Conservation (phyloP, 2,113 vertebrate species). For the Camelus bactrianus region DNA sequence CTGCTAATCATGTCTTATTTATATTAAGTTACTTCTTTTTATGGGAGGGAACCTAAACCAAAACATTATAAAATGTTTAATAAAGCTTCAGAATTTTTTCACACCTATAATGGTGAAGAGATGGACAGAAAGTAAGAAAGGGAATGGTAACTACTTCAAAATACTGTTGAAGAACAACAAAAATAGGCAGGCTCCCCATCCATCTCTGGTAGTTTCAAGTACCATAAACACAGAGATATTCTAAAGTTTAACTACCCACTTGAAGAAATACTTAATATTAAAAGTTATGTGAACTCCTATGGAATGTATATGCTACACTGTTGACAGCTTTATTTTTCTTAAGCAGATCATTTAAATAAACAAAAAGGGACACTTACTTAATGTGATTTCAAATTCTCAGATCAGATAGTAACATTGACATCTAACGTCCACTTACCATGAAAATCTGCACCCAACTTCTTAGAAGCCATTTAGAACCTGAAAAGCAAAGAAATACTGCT, state of each 20-base stretch:
- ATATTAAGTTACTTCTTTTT: conserved; percentile 25
- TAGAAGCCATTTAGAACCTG: conserved; percentile 99
- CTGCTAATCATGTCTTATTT: not conserved
- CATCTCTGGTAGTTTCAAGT: not conserved
- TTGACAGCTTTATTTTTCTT: conserved; percentile 20
- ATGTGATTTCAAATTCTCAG: conserved; percentile 48
- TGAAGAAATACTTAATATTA: conserved; percentile 25
- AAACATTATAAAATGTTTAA: conserved; percentile 38
- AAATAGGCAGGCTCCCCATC: not conserved
- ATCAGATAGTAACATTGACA: conserved; percentile 39
- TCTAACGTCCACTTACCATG: conserved; percentile 90
- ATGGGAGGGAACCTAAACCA: not conserved
- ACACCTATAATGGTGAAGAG: not conserved
- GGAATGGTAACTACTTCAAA: conserved; percentile 33
- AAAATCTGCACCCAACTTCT: conserved; percentile 96
- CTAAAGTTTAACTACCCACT: not conserved
- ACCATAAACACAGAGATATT: not conserved
- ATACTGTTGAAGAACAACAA: not conserved
- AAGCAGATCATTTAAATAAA: conserved; percentile 52
- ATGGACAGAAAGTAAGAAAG: not conserved
- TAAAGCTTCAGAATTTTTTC: conserved; percentile 36
- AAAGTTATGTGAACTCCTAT: not conserved
- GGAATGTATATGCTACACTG: not conserved
- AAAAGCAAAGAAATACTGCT: conserved; percentile 83
- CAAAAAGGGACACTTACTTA: not conserved